Conservation (phyloP, 2,113 vertebrate species). For the Rhabdornis inornatus region DNA sequence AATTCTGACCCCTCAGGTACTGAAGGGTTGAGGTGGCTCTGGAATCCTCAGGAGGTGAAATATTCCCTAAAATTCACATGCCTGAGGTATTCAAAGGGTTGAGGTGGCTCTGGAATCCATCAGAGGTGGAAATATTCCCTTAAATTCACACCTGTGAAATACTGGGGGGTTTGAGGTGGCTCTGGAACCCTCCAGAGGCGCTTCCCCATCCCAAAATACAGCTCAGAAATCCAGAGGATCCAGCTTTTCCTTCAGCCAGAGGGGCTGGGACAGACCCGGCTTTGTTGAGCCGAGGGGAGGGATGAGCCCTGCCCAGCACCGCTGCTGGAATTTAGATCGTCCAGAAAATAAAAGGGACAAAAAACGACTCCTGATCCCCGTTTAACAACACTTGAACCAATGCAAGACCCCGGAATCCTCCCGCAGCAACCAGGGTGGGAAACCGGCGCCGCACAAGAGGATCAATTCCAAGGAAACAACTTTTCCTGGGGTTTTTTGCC, state of each 20-base stretch:
- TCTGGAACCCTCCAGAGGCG: background rate
- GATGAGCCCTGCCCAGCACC: background rate
- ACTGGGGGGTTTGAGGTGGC: accelerated
- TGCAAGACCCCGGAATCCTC: background rate
- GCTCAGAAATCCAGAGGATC: background rate
- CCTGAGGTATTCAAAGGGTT: accelerated
- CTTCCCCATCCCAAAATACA: background rate
- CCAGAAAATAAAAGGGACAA: background rate
- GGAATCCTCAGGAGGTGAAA: accelerated
- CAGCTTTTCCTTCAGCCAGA: background rate
- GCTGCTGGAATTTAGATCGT: background rate
- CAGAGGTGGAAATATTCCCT: background rate
- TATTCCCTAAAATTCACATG: background rate
- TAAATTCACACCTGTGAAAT: background rate
- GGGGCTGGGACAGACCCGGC: background rate
- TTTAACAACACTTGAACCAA: background rate
- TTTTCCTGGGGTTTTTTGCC: background rate
- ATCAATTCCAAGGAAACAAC: background rate
- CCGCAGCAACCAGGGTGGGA: background rate
- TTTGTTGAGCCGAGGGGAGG: background rate
- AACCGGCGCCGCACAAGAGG: accelerated
- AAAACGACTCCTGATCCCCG: accelerated
- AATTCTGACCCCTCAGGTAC: background rate
- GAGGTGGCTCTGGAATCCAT: background rate
- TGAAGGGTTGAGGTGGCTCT: background rate